Evolutionary conservation across 1,140 invertebrate genomes (phyloP).

Genomic region (Scaptomyza montana): DNA sequence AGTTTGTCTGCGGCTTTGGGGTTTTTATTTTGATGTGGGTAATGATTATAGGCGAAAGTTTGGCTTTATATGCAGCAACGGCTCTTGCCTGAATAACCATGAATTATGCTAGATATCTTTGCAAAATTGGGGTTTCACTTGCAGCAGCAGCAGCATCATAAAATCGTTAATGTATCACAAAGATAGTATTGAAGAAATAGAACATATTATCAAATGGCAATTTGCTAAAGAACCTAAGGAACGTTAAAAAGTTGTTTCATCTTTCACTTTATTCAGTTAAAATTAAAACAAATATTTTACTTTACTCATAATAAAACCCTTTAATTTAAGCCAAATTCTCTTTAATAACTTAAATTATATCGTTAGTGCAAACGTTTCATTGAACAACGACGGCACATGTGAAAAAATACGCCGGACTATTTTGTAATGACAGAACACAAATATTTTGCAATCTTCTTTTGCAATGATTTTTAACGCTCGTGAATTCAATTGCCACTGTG

Average conservation of each 20-base stretch:
- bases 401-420: constrained; percentile 19
- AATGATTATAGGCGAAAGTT: constrained; percentile 68
- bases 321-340: background rate
- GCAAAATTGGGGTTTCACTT: no score
- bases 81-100: constrained; percentile 16
- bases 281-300: background rate
- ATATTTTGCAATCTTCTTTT: constrained; percentile 70
- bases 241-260: no score
- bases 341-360: constrained; percentile 64
- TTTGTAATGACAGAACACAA: constrained; percentile 29
- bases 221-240: no score
- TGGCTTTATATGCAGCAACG: constrained; percentile 55
- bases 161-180: background rate
- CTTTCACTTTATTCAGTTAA: no score
- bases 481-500: constrained; percentile 69
- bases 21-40: constrained; percentile 71
- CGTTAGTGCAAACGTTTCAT: background rate
- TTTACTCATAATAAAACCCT: no score
- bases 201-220: background rate
- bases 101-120: constrained; percentile 48
- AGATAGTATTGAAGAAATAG: background rate
- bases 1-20: constrained; percentile 70
- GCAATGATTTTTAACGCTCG: constrained; percentile 75
- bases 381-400: constrained; percentile 2
- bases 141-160: background rate